Base-by-base conservation (phyloP, 1,140 invertebrate species). In the Drosophila azteca region DNA sequence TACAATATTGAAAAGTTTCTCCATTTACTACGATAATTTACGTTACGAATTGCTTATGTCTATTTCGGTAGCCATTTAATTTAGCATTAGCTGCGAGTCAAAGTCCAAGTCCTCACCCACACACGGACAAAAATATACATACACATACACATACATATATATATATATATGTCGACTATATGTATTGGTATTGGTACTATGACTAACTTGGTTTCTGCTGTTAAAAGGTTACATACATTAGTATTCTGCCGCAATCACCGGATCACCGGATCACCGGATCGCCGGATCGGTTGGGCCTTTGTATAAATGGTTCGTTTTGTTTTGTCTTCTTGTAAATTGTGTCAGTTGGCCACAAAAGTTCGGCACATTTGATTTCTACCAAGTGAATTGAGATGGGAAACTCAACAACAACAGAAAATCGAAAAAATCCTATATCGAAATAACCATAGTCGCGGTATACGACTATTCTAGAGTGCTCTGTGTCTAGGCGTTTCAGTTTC, bases 301-400 rank as follows among this genome's bases (percentile, higher is more conserved):
- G 54, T 74, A 72, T 74, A 74, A 74, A 73, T 74, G 57, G 54
- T 54, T 54, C 26, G 54, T 66, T 49, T 39, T 3, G 17, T 20
- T 20, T 20, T 20, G 17, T 68, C 63, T 48, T 29, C 35, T 75
- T 67, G 54, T 75, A 67, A 59, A 57, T 74, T 75, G 53, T 74
- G 35, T 65, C 24, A 43, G 15, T 55, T 63, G 65, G 49, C 61
- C 59, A 72, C 57, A 71, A 72, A 72, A 62, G 72, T 74, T 75
- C 71, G 71, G 71, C 71, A 74, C 60, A 66, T 75, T 75, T 74
- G 69, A 59, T 74, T 74, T 75, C 50, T 58, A 43, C 59, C 66
- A 43, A 41, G 50, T 68, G 65, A 53, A 15, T 62, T 61, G 29
- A 24, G 39, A 54, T 26, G 17, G 29, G 39, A 26, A 26, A 26